Evolutionary conservation across 2,797 vertebrate genomes (phyloP).

Genomic region (Cuculus canorus): DNA sequence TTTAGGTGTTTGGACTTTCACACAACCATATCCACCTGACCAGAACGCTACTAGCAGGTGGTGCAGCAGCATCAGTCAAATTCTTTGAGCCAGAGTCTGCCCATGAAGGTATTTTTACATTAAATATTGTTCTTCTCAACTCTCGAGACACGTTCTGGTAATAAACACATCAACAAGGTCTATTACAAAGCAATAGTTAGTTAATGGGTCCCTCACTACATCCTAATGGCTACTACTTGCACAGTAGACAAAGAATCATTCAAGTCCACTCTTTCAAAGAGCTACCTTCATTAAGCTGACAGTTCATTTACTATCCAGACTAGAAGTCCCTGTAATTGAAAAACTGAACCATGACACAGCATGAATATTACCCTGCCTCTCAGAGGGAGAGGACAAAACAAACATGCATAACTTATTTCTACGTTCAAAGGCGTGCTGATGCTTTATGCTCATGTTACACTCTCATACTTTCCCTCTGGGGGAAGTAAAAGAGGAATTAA

Average conservation of each 20-base stretch:
- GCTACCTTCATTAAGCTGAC: not conserved
- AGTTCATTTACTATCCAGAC: not conserved
- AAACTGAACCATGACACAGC: not conserved
- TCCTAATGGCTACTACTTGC: not conserved
- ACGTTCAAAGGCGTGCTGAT: not conserved
- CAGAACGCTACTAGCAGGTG: not conserved
- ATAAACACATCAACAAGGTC: conserved; percentile 27
- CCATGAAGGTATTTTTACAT: not conserved
- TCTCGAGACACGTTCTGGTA: not conserved
- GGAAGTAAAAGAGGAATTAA: conserved; percentile 15
- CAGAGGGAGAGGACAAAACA: not conserved
- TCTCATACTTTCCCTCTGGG: not conserved
- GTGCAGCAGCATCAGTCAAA: not conserved
- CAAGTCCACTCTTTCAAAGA: conserved; percentile 12
- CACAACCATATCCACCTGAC: not conserved
- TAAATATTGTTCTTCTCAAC: conserved; percentile 27
- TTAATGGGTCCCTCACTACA: conserved; percentile 32
- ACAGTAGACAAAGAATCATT: not conserved
- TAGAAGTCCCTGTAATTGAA: not conserved
- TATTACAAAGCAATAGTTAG: conserved; percentile 25
- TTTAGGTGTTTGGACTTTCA: not conserved
- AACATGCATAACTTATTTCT: not conserved
- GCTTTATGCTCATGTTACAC: not conserved
- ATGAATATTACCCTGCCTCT: not conserved
- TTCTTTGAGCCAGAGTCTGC: not conserved